Evolutionary conservation across 2,797 vertebrate species (phyloP).

Genomic region (Coregonus sp.): DNA sequence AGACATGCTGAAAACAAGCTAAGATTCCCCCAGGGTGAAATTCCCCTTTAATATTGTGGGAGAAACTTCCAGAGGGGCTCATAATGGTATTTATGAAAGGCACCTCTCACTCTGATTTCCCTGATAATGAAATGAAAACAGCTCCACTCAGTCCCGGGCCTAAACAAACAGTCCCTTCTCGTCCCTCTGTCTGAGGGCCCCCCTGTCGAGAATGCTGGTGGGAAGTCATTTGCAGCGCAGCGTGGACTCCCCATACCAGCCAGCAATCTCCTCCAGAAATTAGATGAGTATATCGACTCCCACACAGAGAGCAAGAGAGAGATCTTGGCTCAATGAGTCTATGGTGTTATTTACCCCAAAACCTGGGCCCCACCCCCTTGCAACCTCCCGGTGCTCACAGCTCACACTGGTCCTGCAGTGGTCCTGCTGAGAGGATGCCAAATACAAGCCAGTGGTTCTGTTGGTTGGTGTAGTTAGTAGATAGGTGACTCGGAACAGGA

Average conservation of each 20-base stretch:
- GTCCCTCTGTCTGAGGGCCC: slow-evolving; percentile 1
- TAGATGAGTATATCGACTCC: slow-evolving; percentile 54
- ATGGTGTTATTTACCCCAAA: not conserved
- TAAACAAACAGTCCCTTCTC: slow-evolving; percentile 22
- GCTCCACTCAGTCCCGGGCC: slow-evolving; percentile 1
- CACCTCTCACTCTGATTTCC: not conserved
- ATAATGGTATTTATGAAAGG: not conserved
- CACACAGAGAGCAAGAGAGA: not conserved
- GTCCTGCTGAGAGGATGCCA: too few relatives aligned
- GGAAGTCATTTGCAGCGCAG: slow-evolving; percentile 45
- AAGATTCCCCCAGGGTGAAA: too few relatives aligned
- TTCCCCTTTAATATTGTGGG: not conserved
- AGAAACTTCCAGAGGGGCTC: not conserved
- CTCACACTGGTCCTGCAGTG: not conserved
- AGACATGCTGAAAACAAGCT: too few relatives aligned
- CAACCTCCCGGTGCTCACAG: not conserved
- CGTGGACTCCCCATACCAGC: slow-evolving; percentile 29
- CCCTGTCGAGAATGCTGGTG: not conserved
- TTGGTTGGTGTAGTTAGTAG: too few relatives aligned
- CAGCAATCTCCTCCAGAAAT: slow-evolving; percentile 39
- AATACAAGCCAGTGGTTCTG: too few relatives aligned
- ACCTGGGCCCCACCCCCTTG: not conserved
- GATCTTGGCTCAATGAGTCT: not conserved
- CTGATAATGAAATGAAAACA: not conserved
- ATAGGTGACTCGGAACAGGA: not conserved